These are phyloP conservation scores for Cetoscarus ocellatus DNA, from an alignment of 2,797 vertebrate species.

Conservation along the genomic window DNA sequence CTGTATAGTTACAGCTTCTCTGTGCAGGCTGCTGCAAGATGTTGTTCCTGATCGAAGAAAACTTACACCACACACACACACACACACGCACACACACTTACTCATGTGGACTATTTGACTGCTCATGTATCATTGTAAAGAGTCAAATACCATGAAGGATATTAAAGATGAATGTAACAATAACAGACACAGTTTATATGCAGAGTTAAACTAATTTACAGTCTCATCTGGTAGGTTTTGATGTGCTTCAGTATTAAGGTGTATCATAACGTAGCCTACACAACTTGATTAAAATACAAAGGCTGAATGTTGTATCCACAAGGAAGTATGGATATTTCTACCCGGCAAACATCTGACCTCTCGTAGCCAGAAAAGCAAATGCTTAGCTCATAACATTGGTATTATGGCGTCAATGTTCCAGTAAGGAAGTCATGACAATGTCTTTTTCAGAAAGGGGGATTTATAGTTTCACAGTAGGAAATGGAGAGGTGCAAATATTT, in stretches of 20 bases:
- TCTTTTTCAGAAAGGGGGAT: not conserved
- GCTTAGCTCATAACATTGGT: not conserved
- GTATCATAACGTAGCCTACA: not conserved
- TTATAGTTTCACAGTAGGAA: not conserved
- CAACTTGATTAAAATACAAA: not conserved
- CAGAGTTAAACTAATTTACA: too few relatives aligned
- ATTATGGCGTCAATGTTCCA: not conserved
- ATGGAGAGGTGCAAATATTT: not conserved
- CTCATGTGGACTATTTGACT: not conserved
- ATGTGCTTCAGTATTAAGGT: not conserved
- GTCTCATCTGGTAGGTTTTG: too few relatives aligned
- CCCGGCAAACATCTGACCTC: not conserved
- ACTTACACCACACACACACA: not conserved
- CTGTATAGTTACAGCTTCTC: not conserved
- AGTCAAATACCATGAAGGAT: not conserved
- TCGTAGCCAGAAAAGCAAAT: not conserved
- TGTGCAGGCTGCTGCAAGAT: not conserved
- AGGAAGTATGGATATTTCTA: not conserved
- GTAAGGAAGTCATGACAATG: not conserved
- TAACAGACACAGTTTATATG: not conserved
- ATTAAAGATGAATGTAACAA: not conserved
- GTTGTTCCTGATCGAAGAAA: not conserved
- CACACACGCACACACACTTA: too few relatives aligned
- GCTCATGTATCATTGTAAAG: not conserved
- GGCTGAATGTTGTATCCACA: not conserved